Percentiles rank a stretch among this genome's conserved stretches.
Conservation (phyloP, 2,797 vertebrate genomes). For the Acrossocheilus fasciatus region DNA sequence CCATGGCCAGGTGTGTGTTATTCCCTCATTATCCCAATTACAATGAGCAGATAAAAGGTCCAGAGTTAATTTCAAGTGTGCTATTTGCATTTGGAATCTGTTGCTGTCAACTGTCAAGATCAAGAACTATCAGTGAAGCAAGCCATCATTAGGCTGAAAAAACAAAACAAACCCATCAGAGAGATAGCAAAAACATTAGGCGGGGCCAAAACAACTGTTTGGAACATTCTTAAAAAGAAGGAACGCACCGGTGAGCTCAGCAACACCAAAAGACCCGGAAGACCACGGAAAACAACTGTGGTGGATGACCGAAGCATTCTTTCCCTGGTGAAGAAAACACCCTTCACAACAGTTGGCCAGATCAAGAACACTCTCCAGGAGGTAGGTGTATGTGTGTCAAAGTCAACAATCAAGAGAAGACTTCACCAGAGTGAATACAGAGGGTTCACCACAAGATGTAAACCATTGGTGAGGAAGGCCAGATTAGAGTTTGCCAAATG, state of each 20-base stretch:
- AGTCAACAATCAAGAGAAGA: too few species aligned
- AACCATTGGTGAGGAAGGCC: too few species aligned
- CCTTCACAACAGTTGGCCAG: constrained; percentile 51
- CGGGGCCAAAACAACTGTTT: constrained; percentile 50
- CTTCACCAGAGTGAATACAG: too few species aligned
- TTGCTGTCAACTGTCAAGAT: neutral
- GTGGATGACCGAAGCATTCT: constrained; percentile 55
- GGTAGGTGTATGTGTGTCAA: constrained; percentile 36
- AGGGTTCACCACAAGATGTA: too few species aligned
- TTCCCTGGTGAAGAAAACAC: constrained; percentile 56
- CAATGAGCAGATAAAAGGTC: too few species aligned
- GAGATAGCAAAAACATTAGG: constrained; percentile 31
- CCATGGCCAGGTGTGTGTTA: too few species aligned
- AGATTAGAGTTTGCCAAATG: too few species aligned
- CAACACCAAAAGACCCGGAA: constrained; percentile 55
- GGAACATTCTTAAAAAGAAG: constrained; percentile 46
- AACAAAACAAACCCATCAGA: constrained; percentile 54
- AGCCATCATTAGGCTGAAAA: constrained; percentile 58
- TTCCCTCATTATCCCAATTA: too few species aligned
- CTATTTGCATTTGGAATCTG: too few species aligned
- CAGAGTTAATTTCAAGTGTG: too few species aligned
- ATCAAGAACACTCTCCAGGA: constrained; percentile 48
- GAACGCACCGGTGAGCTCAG: too few species aligned
- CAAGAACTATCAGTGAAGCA: constrained; percentile 50
- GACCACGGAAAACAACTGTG: constrained; percentile 60